Evolutionary conservation across 1,140 invertebrate species (phyloP).

Genomic region (Formica exsecta): DNA sequence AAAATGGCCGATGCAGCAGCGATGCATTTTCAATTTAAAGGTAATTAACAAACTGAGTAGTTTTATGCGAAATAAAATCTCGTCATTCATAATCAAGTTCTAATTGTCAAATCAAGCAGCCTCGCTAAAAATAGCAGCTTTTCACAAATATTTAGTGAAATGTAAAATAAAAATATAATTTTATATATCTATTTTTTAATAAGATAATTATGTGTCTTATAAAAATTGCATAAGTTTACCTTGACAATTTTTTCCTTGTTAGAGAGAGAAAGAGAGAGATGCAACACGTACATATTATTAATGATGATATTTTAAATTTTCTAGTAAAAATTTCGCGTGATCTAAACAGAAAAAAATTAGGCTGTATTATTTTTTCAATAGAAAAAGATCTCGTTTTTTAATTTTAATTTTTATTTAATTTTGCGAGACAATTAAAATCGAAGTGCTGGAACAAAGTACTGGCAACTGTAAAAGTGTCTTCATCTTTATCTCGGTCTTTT

Average conservation of each 20-base stretch:
- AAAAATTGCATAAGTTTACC: not conserved
- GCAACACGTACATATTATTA: not conserved
- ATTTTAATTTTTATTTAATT: conserved; percentile 34
- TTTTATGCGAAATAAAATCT: not conserved
- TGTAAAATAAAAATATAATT: not conserved
- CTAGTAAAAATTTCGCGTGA: not conserved
- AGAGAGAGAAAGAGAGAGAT: not conserved
- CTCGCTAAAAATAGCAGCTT: not conserved
- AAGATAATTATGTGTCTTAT: not conserved
- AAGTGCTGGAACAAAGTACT: conserved; percentile 48
- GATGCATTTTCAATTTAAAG: conserved; percentile 59
- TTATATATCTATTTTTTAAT: not conserved
- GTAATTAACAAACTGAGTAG: conserved; percentile 52
- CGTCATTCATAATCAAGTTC: not conserved
- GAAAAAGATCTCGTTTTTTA: not conserved
- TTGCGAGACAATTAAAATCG: conserved; percentile 26
- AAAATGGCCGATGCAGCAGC: conserved; percentile 51
- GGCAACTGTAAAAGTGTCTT: conserved; percentile 50
- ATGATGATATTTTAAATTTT: not conserved
- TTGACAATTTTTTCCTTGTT: not conserved
- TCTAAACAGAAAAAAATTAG: not conserved
- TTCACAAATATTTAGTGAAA: not conserved
- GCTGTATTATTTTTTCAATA: not conserved
- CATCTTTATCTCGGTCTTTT: conserved; percentile 39
- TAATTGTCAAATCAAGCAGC: not conserved